phyloP scores from a whole-genome alignment of 2,113 vertebrate genomes.

The Butorides virescens region DNA sequence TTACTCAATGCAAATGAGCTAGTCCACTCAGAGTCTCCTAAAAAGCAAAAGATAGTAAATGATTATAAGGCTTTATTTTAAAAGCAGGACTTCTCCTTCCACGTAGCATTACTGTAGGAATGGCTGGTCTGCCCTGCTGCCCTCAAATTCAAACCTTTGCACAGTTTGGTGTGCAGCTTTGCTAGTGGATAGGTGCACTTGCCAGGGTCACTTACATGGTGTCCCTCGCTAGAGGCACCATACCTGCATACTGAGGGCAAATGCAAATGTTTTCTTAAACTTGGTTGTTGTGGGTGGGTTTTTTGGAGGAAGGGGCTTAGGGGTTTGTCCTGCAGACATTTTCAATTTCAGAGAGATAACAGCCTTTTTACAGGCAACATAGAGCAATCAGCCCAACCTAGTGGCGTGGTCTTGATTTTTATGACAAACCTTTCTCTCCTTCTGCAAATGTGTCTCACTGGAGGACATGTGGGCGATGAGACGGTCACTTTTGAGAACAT shows the following conservation, averaged over 20 bases:
- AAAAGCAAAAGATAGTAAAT: not conserved
- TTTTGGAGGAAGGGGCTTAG: not conserved
- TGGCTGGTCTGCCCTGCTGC: not conserved
- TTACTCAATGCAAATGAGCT: not conserved
- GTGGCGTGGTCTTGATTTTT: not conserved
- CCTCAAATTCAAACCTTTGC: not conserved
- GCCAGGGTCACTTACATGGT: not conserved
- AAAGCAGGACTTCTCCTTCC: not conserved
- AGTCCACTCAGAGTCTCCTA: not conserved
- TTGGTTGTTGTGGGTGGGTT: not conserved
- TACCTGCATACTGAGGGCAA: rapidly evolving
- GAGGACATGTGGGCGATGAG: not conserved
- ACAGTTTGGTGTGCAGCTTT: not conserved
- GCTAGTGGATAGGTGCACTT: not conserved
- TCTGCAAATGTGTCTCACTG: not conserved
- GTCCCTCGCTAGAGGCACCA: not conserved
- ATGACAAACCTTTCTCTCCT: not conserved
- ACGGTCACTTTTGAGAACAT: not conserved
- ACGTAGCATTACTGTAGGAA: not conserved
- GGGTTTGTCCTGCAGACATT: not conserved
- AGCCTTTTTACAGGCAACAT: not conserved
- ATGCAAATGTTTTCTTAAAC: not conserved
- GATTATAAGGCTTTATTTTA: not conserved
- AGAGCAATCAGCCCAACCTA: not conserved
- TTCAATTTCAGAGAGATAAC: not conserved